Evolutionary conservation across 2,888 invertebrate species (phyloP).

Genomic region (Disparrhopalites patrizii): DNA sequence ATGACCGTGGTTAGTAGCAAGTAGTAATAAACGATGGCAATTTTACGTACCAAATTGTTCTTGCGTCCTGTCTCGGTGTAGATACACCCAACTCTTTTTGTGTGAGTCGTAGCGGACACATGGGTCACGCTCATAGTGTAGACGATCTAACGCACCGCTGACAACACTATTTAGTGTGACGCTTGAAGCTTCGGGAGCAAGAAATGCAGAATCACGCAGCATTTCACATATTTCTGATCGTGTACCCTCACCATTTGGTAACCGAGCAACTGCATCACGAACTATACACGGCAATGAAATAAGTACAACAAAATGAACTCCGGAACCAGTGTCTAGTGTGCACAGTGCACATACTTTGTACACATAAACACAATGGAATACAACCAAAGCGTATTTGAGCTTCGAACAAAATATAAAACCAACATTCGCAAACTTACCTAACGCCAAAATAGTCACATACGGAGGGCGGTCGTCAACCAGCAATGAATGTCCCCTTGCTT

Average conservation of each 20-base stretch:
- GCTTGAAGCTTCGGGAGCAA: conserved; percentile 54
- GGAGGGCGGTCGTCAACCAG: conserved; percentile 78
- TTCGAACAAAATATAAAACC: too few relatives aligned
- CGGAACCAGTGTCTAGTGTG: too few relatives aligned
- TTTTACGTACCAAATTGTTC: conserved; percentile 61
- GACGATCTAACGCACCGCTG: conserved; percentile 81
- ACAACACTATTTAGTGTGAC: conserved; percentile 77
- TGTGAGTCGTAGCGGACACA: conserved; percentile 90
- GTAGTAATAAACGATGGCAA: too few relatives aligned
- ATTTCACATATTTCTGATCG: conserved; percentile 85
- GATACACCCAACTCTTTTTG: conserved; percentile 91
- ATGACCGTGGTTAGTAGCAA: too few relatives aligned
- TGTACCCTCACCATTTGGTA: conserved; percentile 93
- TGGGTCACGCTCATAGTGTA: conserved; percentile 86
- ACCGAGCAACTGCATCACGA: conserved; percentile 85
- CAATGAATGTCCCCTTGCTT: conserved; percentile 78
- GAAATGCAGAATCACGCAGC: conserved; percentile 69
- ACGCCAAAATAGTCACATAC: conserved; percentile 81
- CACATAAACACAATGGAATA: too few relatives aligned
- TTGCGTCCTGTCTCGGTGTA: conserved; percentile 69
- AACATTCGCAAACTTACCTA: conserved; percentile 54
- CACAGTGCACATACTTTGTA: too few relatives aligned
- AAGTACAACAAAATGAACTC: too few relatives aligned
- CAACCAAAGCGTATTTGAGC: too few relatives aligned
- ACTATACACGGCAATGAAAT: too few relatives aligned